Evolutionary conservation across 2,888 invertebrate genomes (phyloP).

Genomic region (Dichetophora obliterata): DNA sequence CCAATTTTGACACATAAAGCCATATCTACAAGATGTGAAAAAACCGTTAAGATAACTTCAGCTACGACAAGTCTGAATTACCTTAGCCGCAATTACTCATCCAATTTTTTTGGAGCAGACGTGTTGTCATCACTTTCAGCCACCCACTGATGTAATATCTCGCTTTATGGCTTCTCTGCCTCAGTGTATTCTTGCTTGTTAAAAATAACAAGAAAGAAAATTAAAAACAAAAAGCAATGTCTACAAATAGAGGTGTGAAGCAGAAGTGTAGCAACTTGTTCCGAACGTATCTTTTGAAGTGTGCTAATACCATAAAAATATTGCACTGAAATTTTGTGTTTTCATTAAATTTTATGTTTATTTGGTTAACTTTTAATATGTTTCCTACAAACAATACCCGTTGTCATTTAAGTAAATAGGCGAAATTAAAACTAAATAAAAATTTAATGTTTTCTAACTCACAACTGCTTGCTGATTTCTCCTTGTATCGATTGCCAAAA

Average conservation of each 20-base stretch:
- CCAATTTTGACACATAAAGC: not conserved
- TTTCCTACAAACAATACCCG: not conserved
- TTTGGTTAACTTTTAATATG: slow-evolving; percentile 1
- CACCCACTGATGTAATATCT: slow-evolving; percentile 18
- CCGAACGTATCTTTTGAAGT: slow-evolving; percentile 12
- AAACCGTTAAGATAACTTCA: slow-evolving; percentile 16
- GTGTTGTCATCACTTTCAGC: slow-evolving; percentile 1
- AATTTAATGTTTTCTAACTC: no score
- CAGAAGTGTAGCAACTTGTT: slow-evolving; percentile 16
- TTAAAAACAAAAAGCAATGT: not conserved
- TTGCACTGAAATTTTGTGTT: not conserved
- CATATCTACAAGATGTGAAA: slow-evolving; percentile 5
- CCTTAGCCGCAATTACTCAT: slow-evolving; percentile 13
- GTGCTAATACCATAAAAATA: slow-evolving; percentile 28
- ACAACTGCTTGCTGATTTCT: no score
- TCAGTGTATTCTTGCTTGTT: not conserved
- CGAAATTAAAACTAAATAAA: no score
- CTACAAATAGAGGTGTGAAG: slow-evolving; percentile 28
- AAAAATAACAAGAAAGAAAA: not conserved
- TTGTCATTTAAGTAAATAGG: slow-evolving; percentile 2
- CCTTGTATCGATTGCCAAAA: no score
- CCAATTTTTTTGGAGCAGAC: slow-evolving; percentile 1
- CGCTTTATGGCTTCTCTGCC: slow-evolving; percentile 8
- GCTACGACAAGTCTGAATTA: not conserved
- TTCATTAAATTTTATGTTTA: slow-evolving; percentile 1